Percentiles rank a stretch among this genome's conserved stretches.
phyloP scores from a whole-genome alignment of 2,113 vertebrate genomes.

The Agelaius tricolor region DNA sequence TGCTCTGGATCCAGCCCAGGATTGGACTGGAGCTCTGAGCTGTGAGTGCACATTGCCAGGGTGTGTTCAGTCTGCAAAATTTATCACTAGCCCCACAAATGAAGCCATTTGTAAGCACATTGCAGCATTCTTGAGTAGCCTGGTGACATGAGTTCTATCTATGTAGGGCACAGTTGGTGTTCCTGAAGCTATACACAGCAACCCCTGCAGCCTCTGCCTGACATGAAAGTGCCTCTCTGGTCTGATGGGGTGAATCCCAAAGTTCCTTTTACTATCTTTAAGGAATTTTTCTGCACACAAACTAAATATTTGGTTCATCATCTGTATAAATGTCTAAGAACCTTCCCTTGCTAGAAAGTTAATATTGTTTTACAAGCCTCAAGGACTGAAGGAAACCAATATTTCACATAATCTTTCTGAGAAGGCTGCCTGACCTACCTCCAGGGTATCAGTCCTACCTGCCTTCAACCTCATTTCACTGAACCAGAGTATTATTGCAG shows the following conservation, averaged over 20 bases:
- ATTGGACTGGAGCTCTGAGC: not conserved
- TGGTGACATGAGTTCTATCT: not conserved
- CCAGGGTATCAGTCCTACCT: not conserved
- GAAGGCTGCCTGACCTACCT: not conserved
- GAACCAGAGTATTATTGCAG: not conserved
- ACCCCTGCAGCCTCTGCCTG: not conserved
- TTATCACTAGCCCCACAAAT: not conserved
- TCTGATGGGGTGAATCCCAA: not conserved
- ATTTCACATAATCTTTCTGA: not conserved
- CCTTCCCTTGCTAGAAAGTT: not conserved
- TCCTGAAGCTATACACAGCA: not conserved
- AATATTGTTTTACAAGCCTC: not conserved
- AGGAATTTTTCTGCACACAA: not conserved
- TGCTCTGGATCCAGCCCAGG: not conserved
- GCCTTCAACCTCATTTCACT: not conserved
- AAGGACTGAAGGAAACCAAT: not conserved
- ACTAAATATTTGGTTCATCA: not conserved
- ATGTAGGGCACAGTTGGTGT: not conserved
- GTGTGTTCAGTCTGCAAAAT: not conserved
- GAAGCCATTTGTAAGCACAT: not conserved
- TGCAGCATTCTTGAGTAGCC: not conserved
- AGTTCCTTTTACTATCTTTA: not conserved
- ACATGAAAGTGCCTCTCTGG: not conserved
- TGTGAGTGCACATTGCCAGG: not conserved
- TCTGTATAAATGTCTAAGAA: not conserved